phyloP scores from a whole-genome alignment of 2,888 invertebrate genomes.

The Tetranychus piercei region DNA sequence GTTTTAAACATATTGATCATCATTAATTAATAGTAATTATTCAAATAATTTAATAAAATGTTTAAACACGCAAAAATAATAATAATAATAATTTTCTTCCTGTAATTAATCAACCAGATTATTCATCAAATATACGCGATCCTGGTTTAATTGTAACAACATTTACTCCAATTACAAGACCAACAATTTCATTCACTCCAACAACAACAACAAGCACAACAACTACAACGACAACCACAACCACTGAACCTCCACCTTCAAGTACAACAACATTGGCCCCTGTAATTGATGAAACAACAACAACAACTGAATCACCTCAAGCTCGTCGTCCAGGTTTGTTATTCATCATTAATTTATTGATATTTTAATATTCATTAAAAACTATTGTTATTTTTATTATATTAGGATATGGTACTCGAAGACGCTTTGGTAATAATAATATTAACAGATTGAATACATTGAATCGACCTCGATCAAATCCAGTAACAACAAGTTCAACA shows the following conservation, averaged over 20 bases:
- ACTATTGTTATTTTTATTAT: background rate
- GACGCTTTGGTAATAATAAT: background rate
- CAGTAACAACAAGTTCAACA: background rate
- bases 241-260: background rate
- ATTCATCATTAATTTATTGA: background rate
- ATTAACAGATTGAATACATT: background rate
- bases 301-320: background rate
- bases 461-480: background rate
- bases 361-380: background rate
- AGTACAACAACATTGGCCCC: background rate
- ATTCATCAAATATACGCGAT: background rate
- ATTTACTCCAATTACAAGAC: background rate
- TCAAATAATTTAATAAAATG: background rate
- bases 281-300: background rate
- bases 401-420: background rate
- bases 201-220: slow-evolving; percentile 6
- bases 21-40: background rate
- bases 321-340: background rate
- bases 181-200: background rate
- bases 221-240: background rate
- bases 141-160: background rate
- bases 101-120: background rate
- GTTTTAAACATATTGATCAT: too few species aligned
- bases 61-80: background rate
- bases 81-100: background rate